These are phyloP conservation scores for Meandrina meandrites DNA, from an alignment of 92 coral and sea anemone genomes.

Conservation along the genomic window DNA sequence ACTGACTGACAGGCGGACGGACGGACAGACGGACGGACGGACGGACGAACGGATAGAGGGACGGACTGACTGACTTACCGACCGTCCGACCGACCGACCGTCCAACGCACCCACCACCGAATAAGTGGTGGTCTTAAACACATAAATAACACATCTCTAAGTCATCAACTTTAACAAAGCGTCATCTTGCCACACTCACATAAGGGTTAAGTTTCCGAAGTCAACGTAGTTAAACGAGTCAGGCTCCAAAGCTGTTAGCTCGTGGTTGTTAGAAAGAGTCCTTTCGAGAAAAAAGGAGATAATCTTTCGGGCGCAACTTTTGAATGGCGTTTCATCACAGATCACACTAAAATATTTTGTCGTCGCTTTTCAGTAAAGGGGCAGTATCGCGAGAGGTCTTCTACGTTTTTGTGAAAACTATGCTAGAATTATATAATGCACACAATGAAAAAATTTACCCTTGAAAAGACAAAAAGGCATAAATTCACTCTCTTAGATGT, in stretches of 20 bases:
- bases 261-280: conserved; percentile 61
- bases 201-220: conserved; percentile 36
- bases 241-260: conserved; percentile 35
- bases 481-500: no score
- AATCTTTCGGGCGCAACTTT: not conserved
- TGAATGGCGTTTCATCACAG: no score
- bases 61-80: not conserved
- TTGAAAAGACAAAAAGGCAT: no score
- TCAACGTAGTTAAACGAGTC: conserved; percentile 37
- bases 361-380: no score
- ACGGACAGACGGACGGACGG: not conserved
- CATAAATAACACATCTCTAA: no score
- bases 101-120: not conserved
- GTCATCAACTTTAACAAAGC: not conserved
- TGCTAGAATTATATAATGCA: no score
- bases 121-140: no score
- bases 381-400: no score
- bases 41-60: not conserved
- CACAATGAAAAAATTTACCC: no score
- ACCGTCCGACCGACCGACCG: not conserved
- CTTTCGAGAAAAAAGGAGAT: conserved; percentile 19
- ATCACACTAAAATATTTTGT: no score
- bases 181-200: conserved; percentile 13
- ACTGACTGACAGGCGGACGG: no score
- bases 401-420: no score